A percentile compares a stretch with the other conserved stretches of the same genome.
Conservation (phyloP, 2,888 invertebrate genomes). For the Saturnia japonica region DNA sequence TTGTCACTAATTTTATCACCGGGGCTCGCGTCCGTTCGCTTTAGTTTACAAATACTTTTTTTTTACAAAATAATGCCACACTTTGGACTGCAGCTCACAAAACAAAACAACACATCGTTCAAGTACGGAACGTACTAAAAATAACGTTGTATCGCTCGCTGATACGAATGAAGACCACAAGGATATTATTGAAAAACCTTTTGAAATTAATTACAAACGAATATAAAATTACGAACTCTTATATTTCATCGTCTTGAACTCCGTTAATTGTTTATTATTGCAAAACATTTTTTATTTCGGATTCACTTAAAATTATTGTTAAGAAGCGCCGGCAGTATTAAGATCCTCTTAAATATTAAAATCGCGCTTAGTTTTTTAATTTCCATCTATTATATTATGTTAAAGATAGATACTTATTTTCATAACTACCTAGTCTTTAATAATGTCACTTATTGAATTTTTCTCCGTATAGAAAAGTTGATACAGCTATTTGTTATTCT, state of each 20-base stretch:
- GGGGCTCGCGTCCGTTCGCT: slow-evolving; percentile 76
- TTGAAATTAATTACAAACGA: slow-evolving; percentile 55
- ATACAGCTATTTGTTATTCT: slow-evolving; percentile 76
- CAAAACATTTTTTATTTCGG: slow-evolving; percentile 26
- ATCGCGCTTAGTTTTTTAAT: slow-evolving; percentile 75
- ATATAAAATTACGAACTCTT: slow-evolving; percentile 66
- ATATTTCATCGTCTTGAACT: slow-evolving; percentile 38
- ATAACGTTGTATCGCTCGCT: slow-evolving; percentile 73
- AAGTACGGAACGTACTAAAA: slow-evolving; percentile 61
- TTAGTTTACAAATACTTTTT: slow-evolving; percentile 75
- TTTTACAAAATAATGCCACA: slow-evolving; percentile 69
- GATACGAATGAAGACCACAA: slow-evolving; percentile 78
- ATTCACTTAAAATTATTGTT: slow-evolving; percentile 63
- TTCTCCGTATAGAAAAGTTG: slow-evolving; percentile 77
- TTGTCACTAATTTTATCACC: slow-evolving; percentile 79
- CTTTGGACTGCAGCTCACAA: slow-evolving; percentile 63
- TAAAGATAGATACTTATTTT: slow-evolving; percentile 65
- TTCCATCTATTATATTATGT: slow-evolving; percentile 31
- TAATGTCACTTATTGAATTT: slow-evolving; percentile 72
- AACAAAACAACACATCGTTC: slow-evolving; percentile 53
- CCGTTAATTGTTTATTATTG: slow-evolving; percentile 12
- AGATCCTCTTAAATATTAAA: slow-evolving; percentile 72
- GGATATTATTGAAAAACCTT: slow-evolving; percentile 76
- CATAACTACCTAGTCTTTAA: slow-evolving; percentile 76
- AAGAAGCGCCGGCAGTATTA: slow-evolving; percentile 75